Evolutionary conservation across 2,888 invertebrate species (phyloP).

Genomic region (Agapostemon virescens): DNA sequence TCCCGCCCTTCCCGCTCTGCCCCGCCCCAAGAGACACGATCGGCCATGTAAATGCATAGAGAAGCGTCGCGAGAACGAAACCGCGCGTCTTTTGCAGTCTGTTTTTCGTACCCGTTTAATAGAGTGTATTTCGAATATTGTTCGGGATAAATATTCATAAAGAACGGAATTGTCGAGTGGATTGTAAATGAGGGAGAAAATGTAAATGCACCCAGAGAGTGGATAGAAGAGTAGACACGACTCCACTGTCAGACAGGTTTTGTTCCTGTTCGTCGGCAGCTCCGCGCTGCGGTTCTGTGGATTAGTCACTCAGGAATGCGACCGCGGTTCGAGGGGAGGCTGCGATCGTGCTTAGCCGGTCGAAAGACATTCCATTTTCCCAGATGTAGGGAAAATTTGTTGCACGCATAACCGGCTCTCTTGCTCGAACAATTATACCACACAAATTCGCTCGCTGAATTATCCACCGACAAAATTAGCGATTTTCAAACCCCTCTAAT

Average conservation of each 20-base stretch:
- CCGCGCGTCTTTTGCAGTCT: constrained; percentile 56
- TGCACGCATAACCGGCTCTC: background rate
- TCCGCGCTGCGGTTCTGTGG: constrained; percentile 44
- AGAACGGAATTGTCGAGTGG: background rate
- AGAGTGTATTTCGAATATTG: background rate
- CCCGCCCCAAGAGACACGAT: constrained; percentile 19
- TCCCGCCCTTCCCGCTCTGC: constrained; percentile 14
- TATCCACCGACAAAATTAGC: background rate
- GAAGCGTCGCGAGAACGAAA: constrained; percentile 38
- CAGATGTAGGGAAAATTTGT: constrained; percentile 6
- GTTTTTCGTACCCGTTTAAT: constrained; percentile 48
- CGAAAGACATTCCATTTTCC: constrained; percentile 24
- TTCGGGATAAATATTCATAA: background rate
- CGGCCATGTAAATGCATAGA: constrained; percentile 44
- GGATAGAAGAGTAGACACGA: background rate
- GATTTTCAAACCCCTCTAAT: too few species aligned
- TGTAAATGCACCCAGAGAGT: background rate
- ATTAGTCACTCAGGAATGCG: constrained; percentile 68
- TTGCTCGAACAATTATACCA: background rate
- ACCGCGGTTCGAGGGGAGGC: constrained; percentile 43
- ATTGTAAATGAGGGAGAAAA: background rate
- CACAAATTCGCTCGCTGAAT: background rate
- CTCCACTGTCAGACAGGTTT: constrained; percentile 13
- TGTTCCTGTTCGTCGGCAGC: constrained; percentile 30
- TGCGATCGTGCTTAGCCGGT: constrained; percentile 28